A percentile compares a stretch with the other conserved stretches of the same genome.
Evolutionary conservation across 1,140 invertebrate genomes (phyloP).

Genomic region (Odontomachus brunneus): DNA sequence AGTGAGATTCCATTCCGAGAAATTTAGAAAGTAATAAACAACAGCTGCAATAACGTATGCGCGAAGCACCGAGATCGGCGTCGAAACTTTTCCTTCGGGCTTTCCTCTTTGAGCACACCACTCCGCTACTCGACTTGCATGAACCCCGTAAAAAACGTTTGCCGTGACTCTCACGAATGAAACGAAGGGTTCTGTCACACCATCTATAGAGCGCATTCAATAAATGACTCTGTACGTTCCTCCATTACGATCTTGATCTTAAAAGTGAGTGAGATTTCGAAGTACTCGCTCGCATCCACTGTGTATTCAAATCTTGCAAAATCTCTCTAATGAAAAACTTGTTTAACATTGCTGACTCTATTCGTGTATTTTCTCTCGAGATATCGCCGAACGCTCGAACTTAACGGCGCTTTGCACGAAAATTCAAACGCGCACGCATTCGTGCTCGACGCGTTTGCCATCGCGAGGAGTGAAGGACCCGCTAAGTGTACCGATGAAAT

Average conservation of each 20-base stretch:
- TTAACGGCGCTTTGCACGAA: too few species aligned
- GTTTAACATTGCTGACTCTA: too few species aligned
- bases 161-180: conserved; percentile 47
- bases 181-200: conserved; percentile 29
- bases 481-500: conserved; percentile 73
- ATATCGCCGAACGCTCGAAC: too few species aligned
- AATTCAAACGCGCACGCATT: too few species aligned
- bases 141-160: conserved; percentile 35
- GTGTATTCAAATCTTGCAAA: too few species aligned
- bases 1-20: too few species aligned
- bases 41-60: not conserved
- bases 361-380: too few species aligned
- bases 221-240: conserved; percentile 69
- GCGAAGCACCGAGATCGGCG: too few species aligned
- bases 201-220: conserved; percentile 69
- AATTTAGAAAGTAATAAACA: too few species aligned
- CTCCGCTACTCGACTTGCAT: conserved; percentile 42
- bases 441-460: too few species aligned
- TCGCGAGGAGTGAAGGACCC: too few species aligned
- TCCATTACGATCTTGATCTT: conserved; percentile 67
- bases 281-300: not conserved
- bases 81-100: not conserved
- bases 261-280: conserved; percentile 26
- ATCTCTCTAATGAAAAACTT: too few species aligned
- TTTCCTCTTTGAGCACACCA: not conserved